Evolutionary conservation across 2,888 invertebrate genomes (phyloP), one percentile per base, ranked within the genome.

Genomic region (Perizoma flavofasciatum): DNA sequence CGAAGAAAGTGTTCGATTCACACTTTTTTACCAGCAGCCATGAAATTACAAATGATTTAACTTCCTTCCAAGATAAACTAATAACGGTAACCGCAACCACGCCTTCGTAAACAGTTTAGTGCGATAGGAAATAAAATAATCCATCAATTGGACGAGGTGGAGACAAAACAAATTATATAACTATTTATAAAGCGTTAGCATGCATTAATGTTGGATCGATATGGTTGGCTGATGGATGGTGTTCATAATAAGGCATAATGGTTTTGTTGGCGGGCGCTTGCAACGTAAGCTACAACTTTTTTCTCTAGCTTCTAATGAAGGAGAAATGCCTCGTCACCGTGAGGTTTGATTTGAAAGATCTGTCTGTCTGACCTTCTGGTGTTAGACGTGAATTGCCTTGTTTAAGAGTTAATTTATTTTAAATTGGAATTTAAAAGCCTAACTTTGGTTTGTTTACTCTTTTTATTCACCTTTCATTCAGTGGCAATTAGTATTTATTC

Each of bases 151-250:
- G 79, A 79, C 79, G 77, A 89, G 88, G 88, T 88, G 86, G 87
- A 92, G 89, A 91, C 90, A 90, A 87, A 87, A 90, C 89, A 88
- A 90, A 91, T 92, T 91, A 91, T 88, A 86, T 88, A 89, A 86
- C 89, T 91, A 89, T 91, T 91, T 90, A 90, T 90, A 86, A 90
- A 88, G 84, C 92, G 89, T 92, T 90, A 90, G 85, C 84, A 89
- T 89, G 86, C 87, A 86, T 89, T 92, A 89, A 91, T 88, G 87
- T 85, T 82, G 79, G 88, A 88, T 91, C 90, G 88, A 91, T 90
- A 89, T 88, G 86, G 82, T 81, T 82, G 78, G 74, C 88, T 91
- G 92, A 92, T 92, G 88, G 88, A 92, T 92, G 88, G 81, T 84
- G 81, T 81, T 82, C 86, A 86, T 91, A 91, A 90, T 91, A 90